Base-by-base conservation (phyloP, 2,113 vertebrate genomes). In the Solenodon paradoxus region DNA sequence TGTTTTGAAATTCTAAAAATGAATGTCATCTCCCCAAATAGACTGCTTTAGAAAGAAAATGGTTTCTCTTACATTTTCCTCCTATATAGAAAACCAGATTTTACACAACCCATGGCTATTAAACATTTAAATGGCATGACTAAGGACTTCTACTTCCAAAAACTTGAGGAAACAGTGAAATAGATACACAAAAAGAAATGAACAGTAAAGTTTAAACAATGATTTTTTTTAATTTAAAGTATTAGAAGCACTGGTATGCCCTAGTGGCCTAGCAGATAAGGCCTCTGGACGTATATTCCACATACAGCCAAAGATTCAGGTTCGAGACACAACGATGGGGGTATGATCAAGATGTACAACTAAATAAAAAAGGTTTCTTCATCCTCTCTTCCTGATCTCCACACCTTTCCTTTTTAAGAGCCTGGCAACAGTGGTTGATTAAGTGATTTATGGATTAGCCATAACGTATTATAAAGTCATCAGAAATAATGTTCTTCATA, bases 1-100 rank as follows among this genome's bases (percentile, higher is more conserved):
- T 93, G 19, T 49, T 96, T 69, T 86, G 32, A 90, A 90, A 87
- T 90, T 64, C 40, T 64, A 55, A 92, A 81, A 68, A 45, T 61
- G 42, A 83, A 59, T 57, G 40, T 35, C 66, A 51, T 20, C 38
- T 64, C 9, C 32, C 42, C 80, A 85, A 90, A 42, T 28, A 6
- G 3, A 49, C 79, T 63, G 71, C 9, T 88, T 71, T 40, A 42
- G 42, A 5, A 96, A 55, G 32, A 78, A 80, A 79, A 78, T 10
- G 19, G 12, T 63, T 82, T 88, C 77, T 87, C 22, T 71, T 69
- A 51, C 64, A 75, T 75, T 19, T 55, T 22, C 49, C 22, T 59
- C 40, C 38, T 85, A 26, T 24, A 59, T 11, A 85, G 40, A 35
- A 90, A 28, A 80, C 13, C 53, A 88, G 28, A 28, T 77, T 94